Conservation (phyloP, 1,140 invertebrate genomes). For the Heterodera carotae region DNA sequence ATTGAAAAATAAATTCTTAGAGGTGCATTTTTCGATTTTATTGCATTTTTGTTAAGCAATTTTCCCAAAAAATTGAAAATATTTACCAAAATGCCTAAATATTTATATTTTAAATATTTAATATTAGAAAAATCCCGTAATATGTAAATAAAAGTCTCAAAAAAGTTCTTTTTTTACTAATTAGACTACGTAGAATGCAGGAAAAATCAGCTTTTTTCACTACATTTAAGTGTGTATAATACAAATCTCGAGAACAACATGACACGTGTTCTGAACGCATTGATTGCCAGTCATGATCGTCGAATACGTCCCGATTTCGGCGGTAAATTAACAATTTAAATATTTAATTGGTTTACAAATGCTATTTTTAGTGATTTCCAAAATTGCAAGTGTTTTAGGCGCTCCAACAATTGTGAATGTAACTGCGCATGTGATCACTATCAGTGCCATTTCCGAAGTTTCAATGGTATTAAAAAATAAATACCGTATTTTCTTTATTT, state of each 20-base stretch:
- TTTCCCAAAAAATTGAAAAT: too few species aligned
- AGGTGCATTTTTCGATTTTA: too few species aligned
- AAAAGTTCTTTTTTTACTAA: too few species aligned
- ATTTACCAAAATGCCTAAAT: too few species aligned
- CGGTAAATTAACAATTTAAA: slow-evolving; percentile 34
- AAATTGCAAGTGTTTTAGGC: slow-evolving; percentile 43
- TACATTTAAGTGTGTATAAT: slow-evolving; percentile 35
- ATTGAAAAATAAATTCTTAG: too few species aligned
- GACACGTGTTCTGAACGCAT: slow-evolving; percentile 44
- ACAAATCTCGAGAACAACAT: slow-evolving; percentile 49
- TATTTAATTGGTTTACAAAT: too few species aligned
- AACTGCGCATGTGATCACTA: slow-evolving; percentile 96
- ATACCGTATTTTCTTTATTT: slow-evolving; percentile 4
- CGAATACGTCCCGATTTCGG: slow-evolving; percentile 53
- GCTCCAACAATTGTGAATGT: slow-evolving; percentile 83
- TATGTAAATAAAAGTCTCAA: too few species aligned
- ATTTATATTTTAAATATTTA: too few species aligned
- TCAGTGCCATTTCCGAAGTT: slow-evolving; percentile 97
- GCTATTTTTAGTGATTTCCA: slow-evolving; percentile 16
- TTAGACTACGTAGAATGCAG: too few species aligned
- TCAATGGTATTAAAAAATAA: slow-evolving; percentile 80
- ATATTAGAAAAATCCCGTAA: too few species aligned
- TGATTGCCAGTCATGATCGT: slow-evolving; percentile 52
- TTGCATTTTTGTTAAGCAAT: too few species aligned
- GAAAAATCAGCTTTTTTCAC: background rate